Percentiles rank a stretch among this genome's conserved stretches.
These are phyloP conservation scores for Mayetiola destructor DNA, from an alignment of 2,888 invertebrate species.

Conservation along the genomic window DNA sequence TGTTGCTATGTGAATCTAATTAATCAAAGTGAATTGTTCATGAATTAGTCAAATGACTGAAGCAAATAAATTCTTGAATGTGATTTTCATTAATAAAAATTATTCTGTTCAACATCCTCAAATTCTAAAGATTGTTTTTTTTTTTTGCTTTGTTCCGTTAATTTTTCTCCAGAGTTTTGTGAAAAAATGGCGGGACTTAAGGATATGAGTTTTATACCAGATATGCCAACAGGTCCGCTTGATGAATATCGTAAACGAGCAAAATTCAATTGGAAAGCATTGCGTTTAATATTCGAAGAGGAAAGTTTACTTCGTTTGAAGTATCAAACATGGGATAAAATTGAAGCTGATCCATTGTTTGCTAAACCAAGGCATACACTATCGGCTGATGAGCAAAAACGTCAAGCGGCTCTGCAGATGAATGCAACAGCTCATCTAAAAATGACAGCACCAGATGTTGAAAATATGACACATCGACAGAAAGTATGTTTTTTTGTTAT, in stretches of 20 bases:
- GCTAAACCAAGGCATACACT: slow-evolving; percentile 45
- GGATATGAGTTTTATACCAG: slow-evolving; percentile 48
- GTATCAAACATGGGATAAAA: slow-evolving; percentile 62
- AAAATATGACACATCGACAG: slow-evolving; percentile 45
- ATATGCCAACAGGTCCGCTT: slow-evolving; percentile 53
- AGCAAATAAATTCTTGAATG: no score
- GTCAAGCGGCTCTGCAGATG: slow-evolving; percentile 50
- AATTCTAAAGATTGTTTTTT: no score
- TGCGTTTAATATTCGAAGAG: slow-evolving; percentile 67
- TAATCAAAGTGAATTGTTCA: no score
- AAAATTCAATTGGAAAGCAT: slow-evolving; percentile 73
- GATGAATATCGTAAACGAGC: slow-evolving; percentile 63
- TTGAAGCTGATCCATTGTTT: slow-evolving; percentile 69
- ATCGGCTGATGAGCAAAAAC: slow-evolving; percentile 58
- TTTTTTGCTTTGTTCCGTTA: no score
- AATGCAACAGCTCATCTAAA: slow-evolving; percentile 51
- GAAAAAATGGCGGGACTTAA: slow-evolving; percentile 23
- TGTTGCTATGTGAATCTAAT: no score
- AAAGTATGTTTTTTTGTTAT: slow-evolving; percentile 36
- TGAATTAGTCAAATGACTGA: no score
- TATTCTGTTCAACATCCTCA: no score
- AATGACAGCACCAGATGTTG: slow-evolving; percentile 47
- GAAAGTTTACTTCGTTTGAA: slow-evolving; percentile 59
- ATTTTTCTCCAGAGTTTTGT: no score
- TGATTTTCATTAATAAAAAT: no score